Conservation (phyloP, 2,113 vertebrate genomes). For the Uropsilus gracilis region DNA sequence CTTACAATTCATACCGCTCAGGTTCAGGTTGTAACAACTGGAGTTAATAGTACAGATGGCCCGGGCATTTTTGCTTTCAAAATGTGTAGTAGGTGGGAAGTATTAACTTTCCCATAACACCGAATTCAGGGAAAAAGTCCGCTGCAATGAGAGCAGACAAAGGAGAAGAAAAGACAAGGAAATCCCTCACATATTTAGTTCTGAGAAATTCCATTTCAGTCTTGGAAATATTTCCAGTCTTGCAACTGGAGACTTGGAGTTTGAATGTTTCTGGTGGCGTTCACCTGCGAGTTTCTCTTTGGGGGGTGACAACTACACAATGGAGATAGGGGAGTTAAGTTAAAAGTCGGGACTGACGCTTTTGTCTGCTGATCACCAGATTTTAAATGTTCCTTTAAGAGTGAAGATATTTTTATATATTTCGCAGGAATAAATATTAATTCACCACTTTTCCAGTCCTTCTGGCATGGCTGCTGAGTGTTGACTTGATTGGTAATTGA, state of each 20-base stretch:
- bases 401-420: conserved; percentile 56
- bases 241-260: background rate
- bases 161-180: conserved; percentile 3
- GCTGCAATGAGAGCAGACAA: background rate
- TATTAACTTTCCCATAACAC: background rate
- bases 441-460: conserved; percentile 38
- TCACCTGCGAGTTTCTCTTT: background rate
- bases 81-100: background rate
- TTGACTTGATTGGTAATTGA: conserved; percentile 75
- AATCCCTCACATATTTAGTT: background rate
- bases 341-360: background rate
- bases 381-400: conserved; percentile 52
- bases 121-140: background rate
- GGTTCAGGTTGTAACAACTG: conserved; percentile 59
- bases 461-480: conserved; percentile 52
- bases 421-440: conserved; percentile 65
- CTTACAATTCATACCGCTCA: conserved; percentile 73
- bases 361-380: conserved; percentile 39
- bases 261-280: background rate
- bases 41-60: conserved; percentile 7
- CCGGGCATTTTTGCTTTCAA: conserved; percentile 48
- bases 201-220: background rate
- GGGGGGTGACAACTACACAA: background rate
- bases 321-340: background rate
- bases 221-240: background rate